Percentiles rank a stretch among this genome's conserved stretches.
phyloP scores from a whole-genome alignment of 2,797 vertebrate species.

The Meriones psammophilus region DNA sequence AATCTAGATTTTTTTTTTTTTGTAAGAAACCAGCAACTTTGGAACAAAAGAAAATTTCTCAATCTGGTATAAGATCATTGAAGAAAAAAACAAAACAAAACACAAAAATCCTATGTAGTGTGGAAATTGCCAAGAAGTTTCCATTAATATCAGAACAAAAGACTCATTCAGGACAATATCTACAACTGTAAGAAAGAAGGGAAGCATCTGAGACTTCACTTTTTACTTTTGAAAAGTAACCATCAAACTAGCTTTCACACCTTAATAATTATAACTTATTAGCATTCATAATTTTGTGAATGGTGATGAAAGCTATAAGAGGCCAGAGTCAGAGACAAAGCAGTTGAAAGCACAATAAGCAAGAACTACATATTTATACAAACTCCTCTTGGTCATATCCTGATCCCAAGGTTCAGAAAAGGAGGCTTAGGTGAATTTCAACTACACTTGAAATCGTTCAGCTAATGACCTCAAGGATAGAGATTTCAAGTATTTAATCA shows the following conservation, averaged over 20 bases:
- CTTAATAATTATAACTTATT: background rate
- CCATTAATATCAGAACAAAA: background rate
- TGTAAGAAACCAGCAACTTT: background rate
- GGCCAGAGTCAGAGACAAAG: background rate
- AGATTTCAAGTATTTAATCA: background rate
- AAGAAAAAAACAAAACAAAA: background rate
- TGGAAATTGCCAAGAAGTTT: background rate
- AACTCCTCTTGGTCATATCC: background rate
- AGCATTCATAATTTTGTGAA: background rate
- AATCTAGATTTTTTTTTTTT: background rate
- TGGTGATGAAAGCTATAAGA: background rate
- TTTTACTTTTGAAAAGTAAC: background rate
- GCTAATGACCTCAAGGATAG: background rate
- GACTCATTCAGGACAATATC: background rate
- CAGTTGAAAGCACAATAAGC: background rate
- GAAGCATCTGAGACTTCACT: background rate
- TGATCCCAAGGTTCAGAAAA: background rate
- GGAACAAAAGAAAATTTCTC: background rate
- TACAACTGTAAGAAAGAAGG: background rate
- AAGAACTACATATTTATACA: background rate
- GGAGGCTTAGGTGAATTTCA: background rate
- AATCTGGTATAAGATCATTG: background rate
- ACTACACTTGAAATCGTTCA: background rate
- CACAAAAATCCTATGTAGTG: background rate
- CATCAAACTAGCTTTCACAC: background rate